Base-by-base conservation (phyloP, 2,797 vertebrate species). In the Brachyrhaphis roseni region DNA sequence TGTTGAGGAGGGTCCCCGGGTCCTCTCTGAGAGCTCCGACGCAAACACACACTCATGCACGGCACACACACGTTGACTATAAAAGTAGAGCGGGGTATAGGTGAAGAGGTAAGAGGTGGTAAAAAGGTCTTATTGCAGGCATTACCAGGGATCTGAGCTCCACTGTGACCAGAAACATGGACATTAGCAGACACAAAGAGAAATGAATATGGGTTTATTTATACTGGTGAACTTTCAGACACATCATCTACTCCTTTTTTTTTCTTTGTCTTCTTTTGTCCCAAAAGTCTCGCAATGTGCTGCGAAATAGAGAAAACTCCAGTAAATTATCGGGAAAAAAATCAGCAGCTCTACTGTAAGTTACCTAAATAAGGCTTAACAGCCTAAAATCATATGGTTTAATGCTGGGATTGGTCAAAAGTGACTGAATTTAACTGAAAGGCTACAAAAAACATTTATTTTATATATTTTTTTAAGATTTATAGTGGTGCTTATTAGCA, bases 1-100 rank as follows among this genome's bases (percentile, higher is more conserved):
- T 90, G 93, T 92, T 78, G 93, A 95, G 93, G 93, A 95, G 93
- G 95, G 95, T 96, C 93, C 92, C 84, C 89, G 94, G 94, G 94
- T 94, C 93, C 86, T 88, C 77, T 86, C 87, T 92, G 93, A 92
- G 91, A 91, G 91, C 92, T 75, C 86, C 81, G 86, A 84, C 74
- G 78, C 86, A 81, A 45, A 72, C 85, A 76, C 84, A 62, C 82
- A 47, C 51, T 43, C 82, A 57, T 26, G 36, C 51, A 23, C 70
- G 39, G 13, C 75, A 26, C 73, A 70, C 75, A n/a, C 74, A 70
- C 91, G 75, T 83, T 79, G 84, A 84, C 79, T 82, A 87, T 76
- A 89, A 79, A 88, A 92, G 88, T 82, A 88, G 64, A 78, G 20
- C 86, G 78, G 84, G 78, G 86, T 78, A 75, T 11, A 84, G 89